A percentile compares a stretch with the other conserved stretches of the same genome.
These are phyloP conservation scores for Eubucco bourcierii DNA, from an alignment of 2,113 vertebrate species.

Conservation along the genomic window DNA sequence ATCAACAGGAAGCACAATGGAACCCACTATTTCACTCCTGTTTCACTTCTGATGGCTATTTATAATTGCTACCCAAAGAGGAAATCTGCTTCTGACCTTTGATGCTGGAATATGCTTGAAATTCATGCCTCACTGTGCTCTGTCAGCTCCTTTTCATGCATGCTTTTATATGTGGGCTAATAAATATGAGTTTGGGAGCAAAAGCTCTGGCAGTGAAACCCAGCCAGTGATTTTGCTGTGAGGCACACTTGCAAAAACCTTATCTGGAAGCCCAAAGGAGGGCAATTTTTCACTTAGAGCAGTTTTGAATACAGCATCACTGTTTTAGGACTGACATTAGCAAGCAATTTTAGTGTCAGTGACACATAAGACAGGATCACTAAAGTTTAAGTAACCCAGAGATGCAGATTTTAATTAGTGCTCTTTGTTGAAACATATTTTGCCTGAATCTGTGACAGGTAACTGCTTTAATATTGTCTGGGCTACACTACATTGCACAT, in stretches of 20 bases:
- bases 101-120: slow-evolving; percentile 47
- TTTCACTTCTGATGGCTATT: slow-evolving; percentile 43
- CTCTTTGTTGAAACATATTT: not conserved
- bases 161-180: slow-evolving; percentile 23
- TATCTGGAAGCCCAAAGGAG: not conserved
- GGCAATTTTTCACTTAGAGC: not conserved
- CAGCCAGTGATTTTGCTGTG: not conserved
- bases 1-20: not conserved
- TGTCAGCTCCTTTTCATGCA: slow-evolving; percentile 52
- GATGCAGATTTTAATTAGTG: not conserved
- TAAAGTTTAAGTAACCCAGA: not conserved
- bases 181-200: slow-evolving; percentile 31
- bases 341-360: not conserved
- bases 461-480: not conserved
- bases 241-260: not conserved
- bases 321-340: not conserved
- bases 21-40: slow-evolving; percentile 1
- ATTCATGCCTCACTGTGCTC: slow-evolving; percentile 48
- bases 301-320: not conserved
- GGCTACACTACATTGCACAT: not conserved
- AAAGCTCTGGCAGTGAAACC: slow-evolving; percentile 22
- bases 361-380: not conserved
- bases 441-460: not conserved
- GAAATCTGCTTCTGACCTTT: slow-evolving; percentile 59
- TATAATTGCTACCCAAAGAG: slow-evolving; percentile 50